Evolutionary conservation across 2,888 invertebrate genomes (phyloP).

Genomic region (Dryocosmus kuriphilus): DNA sequence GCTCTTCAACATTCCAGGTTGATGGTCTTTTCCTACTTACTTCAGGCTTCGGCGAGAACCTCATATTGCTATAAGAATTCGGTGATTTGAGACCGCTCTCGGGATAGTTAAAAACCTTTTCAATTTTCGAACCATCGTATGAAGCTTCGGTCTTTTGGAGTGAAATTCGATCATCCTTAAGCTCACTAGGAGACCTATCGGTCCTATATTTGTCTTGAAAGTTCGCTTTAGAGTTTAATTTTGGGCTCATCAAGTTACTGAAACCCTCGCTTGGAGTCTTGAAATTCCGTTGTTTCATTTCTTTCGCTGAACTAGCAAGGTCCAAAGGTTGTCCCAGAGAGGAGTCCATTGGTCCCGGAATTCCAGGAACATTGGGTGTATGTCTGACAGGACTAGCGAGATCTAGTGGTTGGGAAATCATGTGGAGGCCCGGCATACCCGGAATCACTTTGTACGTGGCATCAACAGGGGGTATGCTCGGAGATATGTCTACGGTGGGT

Average conservation of each 20-base stretch:
- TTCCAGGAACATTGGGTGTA: conserved; percentile 60
- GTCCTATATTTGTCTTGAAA: conserved; percentile 60
- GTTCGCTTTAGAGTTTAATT: conserved; percentile 62
- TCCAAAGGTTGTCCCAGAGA: conserved; percentile 66
- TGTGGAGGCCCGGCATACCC: conserved; percentile 69
- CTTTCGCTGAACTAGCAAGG: conserved; percentile 70
- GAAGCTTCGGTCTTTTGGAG: conserved; percentile 58
- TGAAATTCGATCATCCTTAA: conserved; percentile 59
- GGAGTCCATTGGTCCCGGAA: conserved; percentile 58
- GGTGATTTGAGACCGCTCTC: conserved; percentile 51
- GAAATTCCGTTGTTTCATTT: conserved; percentile 59
- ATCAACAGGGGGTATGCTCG: conserved; percentile 58
- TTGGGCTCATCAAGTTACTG: conserved; percentile 61
- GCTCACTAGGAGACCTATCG: conserved; percentile 50
- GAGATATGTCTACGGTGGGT: conserved; percentile 72
- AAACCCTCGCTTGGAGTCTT: conserved; percentile 58
- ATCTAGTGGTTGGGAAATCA: conserved; percentile 68
- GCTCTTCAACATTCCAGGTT: conserved; percentile 63
- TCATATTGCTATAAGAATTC: conserved; percentile 60
- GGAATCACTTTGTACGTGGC: conserved; percentile 71
- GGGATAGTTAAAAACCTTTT: conserved; percentile 58
- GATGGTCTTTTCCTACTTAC: conserved; percentile 64
- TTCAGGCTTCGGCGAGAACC: conserved; percentile 61
- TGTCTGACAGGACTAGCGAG: conserved; percentile 70
- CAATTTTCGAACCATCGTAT: conserved; percentile 61